Evolutionary conservation across 1,140 invertebrate species (phyloP).

Genomic region (Harlomillsia oculata): DNA sequence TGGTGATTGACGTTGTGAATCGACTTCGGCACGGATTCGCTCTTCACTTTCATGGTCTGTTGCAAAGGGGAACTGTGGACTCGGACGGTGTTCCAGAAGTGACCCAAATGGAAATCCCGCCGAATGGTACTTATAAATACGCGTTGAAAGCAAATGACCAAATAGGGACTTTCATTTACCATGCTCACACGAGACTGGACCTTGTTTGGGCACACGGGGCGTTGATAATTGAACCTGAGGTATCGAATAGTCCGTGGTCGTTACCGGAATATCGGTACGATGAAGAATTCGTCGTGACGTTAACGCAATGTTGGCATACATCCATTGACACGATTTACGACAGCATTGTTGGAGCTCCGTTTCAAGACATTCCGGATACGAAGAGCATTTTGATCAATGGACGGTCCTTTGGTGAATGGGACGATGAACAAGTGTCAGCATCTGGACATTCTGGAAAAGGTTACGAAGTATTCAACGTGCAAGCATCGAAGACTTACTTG

Average conservation of each 20-base stretch:
- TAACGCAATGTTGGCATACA: constrained; percentile 15
- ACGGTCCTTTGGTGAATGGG: constrained; percentile 9
- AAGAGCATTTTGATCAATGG: constrained; percentile 23
- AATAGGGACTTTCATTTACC: constrained; percentile 27
- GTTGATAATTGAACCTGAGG: constrained; percentile 20
- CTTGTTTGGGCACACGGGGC: constrained; percentile 18
- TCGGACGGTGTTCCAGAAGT: constrained; percentile 19
- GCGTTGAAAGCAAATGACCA: constrained; percentile 16
- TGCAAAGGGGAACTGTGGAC: constrained; percentile 5
- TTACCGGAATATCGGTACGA: constrained; percentile 4
- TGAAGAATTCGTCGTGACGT: constrained; percentile 8
- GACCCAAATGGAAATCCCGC: constrained; percentile 19
- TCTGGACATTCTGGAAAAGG: not conserved
- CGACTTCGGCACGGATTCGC: constrained; percentile 5
- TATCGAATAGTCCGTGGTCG: not conserved
- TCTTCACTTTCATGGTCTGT: constrained; percentile 19
- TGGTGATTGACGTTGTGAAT: constrained; percentile 11
- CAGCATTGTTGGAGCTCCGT: not conserved
- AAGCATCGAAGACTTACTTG: constrained; percentile 4
- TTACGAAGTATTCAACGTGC: constrained; percentile 11
- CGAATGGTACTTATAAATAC: constrained; percentile 21
- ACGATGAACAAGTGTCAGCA: not conserved
- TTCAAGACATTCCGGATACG: constrained; percentile 16
- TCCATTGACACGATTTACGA: not conserved
- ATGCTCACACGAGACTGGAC: constrained; percentile 24